Evolutionary conservation across 2,888 invertebrate species (phyloP), one percentile per base, ranked within the genome.

Genomic region (Myopa testacea): DNA sequence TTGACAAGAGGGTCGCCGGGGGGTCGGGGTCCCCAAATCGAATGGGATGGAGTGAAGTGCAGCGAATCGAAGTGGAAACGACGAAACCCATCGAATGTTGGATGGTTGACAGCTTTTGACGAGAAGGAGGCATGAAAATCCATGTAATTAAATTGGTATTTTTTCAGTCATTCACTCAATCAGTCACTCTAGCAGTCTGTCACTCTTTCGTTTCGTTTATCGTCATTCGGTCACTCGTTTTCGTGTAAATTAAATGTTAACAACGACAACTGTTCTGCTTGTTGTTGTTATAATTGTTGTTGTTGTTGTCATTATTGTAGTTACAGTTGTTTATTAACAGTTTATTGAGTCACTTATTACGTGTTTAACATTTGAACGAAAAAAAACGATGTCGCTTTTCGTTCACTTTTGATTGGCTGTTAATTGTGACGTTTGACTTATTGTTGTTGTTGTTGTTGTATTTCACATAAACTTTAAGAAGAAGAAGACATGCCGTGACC

Each of bases 301-400:
- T 58, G 58, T 58, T 58, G 58, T 58, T n/a, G 26, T 26, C 3
- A n/a, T 62, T 62, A 8, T 62, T 62, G 62, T 52, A 5, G 10
- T 75, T n/a, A 26, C 8, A 34, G 19, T 62, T 26, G 10, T 62
- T 62, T 62, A 3, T 26, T 26, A 26, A 3, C n/a, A 8, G 55
- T 75, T 75, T 65, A 65, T 67, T 75, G 75, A 67, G 75, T 58
- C 58, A 38, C 75, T 75, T 52, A 73, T 73, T 73, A 50, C 26
- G 73, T 73, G 60, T 73, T 73, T 73, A 73, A 34, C 50, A 62
- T 73, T 73, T 72, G 73, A 63, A 73, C 40, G 26, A 19, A 40
- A 12, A 19, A 26, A 8, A 12, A 37, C 34, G 14, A 14, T 16
- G 8, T 19, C 14, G 40, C 40, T 19, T 40, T 73, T 45, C 62